Evolutionary conservation across 2,888 invertebrate species (phyloP).

Genomic region (Sarcophaga subvicina): DNA sequence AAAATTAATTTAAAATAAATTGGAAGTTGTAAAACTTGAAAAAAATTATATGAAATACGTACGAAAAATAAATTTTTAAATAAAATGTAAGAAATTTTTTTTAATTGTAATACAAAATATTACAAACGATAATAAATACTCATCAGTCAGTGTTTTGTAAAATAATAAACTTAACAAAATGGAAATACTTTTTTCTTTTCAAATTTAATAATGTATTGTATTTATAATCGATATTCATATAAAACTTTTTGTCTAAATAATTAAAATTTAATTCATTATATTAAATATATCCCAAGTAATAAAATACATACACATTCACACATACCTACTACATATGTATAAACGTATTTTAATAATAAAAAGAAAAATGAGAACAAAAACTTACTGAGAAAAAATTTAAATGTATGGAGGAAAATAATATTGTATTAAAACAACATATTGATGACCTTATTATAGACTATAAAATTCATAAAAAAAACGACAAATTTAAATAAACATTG

Average conservation of each 20-base stretch:
- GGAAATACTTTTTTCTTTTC: slow-evolving; percentile 34
- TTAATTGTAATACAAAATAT: slow-evolving; percentile 20
- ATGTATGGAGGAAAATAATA: slow-evolving; percentile 45
- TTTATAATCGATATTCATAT: background rate
- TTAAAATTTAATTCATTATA: slow-evolving; percentile 43
- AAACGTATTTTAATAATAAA: slow-evolving; percentile 36
- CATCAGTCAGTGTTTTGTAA: slow-evolving; percentile 53
- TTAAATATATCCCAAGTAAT: slow-evolving; percentile 19
- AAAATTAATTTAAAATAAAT: slow-evolving; percentile 15
- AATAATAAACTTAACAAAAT: slow-evolving; percentile 27
- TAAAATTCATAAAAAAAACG: slow-evolving; percentile 58
- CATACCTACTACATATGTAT: background rate
- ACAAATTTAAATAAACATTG: slow-evolving; percentile 43
- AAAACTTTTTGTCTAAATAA: slow-evolving; percentile 56
- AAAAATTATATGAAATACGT: slow-evolving; percentile 54
- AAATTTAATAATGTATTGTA: background rate
- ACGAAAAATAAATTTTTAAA: slow-evolving; percentile 49
- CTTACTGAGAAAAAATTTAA: slow-evolving; percentile 39
- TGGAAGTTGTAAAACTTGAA: slow-evolving; percentile 41
- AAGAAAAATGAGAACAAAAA: slow-evolving; percentile 25
- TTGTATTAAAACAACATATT: slow-evolving; percentile 37
- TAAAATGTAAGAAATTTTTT: slow-evolving; percentile 32
- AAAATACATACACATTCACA: background rate
- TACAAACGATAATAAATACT: slow-evolving; percentile 40
- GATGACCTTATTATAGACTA: slow-evolving; percentile 67